A percentile compares a stretch with the other conserved stretches of the same genome.
Evolutionary conservation across 2,797 vertebrate genomes (phyloP).

Genomic region (Arremon aurantiirostris): DNA sequence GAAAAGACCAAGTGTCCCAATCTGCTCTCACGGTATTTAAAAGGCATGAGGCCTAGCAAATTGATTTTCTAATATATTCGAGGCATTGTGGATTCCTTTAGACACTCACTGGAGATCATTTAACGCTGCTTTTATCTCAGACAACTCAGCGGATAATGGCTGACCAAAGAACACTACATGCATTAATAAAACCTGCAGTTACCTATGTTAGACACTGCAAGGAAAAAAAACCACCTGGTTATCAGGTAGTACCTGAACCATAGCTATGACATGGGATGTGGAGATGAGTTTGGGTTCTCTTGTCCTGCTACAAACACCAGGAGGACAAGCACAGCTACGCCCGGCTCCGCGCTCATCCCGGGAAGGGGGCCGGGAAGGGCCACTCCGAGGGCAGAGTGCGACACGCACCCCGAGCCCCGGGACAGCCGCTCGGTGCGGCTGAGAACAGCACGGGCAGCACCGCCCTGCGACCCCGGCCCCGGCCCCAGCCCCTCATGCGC

Average conservation of each 20-base stretch:
- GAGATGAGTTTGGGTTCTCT: not conserved
- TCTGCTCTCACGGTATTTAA: not conserved
- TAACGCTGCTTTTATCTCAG: not conserved
- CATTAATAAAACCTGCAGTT: not conserved
- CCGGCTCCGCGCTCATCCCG: accelerated
- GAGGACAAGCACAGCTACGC: accelerated
- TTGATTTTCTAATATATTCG: not conserved
- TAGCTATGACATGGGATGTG: accelerated
- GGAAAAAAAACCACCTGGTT: accelerated
- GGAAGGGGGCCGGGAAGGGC: not conserved
- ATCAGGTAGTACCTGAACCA: accelerated
- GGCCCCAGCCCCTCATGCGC: not conserved
- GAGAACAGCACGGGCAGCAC: not conserved
- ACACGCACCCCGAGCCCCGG: accelerated
- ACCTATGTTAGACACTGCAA: accelerated
- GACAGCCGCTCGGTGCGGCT: not conserved
- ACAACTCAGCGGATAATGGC: not conserved
- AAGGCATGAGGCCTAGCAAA: not conserved
- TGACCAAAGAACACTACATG: not conserved
- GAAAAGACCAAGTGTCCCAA: not conserved
- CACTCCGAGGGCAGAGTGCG: too few relatives aligned
- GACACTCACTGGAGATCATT: not conserved
- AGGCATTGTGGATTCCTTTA: not conserved
- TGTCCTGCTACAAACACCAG: not conserved
- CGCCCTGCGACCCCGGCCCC: not conserved